Conservation (phyloP, 2,797 vertebrate genomes). For the Cichlasoma orientale region DNA sequence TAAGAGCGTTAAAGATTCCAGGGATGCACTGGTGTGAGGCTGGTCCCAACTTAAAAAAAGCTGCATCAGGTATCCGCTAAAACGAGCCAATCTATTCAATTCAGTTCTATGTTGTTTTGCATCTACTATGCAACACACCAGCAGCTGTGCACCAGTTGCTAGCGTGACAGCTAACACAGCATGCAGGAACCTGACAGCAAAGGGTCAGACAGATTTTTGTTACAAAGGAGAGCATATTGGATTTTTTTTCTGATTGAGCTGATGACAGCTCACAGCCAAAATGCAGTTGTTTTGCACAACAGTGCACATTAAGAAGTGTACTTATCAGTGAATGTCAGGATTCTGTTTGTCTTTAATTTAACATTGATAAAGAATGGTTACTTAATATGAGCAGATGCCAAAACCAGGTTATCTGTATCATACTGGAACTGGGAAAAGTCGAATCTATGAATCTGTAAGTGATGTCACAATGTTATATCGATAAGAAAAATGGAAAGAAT, state of each 20-base stretch:
- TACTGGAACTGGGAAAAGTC: not conserved
- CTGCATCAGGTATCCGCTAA: not conserved
- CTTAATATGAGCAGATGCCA: not conserved
- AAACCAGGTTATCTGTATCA: not conserved
- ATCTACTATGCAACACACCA: not conserved
- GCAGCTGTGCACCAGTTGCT: not conserved
- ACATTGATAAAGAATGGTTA: not conserved
- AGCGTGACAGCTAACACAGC: too few relatives aligned
- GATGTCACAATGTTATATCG: not conserved
- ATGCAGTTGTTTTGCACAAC: not conserved
- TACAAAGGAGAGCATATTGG: not conserved
- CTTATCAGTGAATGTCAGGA: too few relatives aligned
- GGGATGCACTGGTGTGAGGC: too few relatives aligned
- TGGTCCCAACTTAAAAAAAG: not conserved
- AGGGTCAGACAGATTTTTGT: not conserved
- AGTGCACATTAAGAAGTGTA: not conserved
- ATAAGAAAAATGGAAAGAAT: not conserved
- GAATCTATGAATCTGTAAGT: not conserved
- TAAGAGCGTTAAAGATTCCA: not conserved
- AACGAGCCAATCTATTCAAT: not conserved
- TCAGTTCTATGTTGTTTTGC: not conserved
- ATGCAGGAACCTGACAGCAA: not conserved
- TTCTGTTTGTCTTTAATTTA: not conserved
- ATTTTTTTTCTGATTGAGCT: too few relatives aligned
- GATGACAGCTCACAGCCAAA: too few relatives aligned